Conservation (phyloP, 2,888 invertebrate species). For the Parnassius smintheus region DNA sequence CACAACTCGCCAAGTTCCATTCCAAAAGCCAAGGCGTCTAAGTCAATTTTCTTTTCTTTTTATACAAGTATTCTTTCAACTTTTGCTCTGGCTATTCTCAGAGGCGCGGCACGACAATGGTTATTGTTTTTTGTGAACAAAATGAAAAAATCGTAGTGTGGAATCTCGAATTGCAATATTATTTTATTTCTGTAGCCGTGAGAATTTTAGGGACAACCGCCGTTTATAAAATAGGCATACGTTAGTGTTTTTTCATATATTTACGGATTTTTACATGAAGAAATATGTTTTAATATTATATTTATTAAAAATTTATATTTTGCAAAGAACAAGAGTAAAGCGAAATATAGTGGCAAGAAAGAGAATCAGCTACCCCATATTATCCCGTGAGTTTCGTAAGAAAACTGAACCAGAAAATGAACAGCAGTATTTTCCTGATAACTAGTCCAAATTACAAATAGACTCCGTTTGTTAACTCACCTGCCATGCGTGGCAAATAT, state of each 20-base stretch:
- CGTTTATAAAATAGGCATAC: not conserved
- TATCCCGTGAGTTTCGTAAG: too few relatives aligned
- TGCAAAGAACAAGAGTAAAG: too few relatives aligned
- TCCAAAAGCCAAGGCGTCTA: constrained; percentile 29
- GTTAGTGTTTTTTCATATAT: not conserved
- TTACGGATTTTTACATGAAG: too few relatives aligned
- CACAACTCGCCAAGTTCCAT: constrained; percentile 23
- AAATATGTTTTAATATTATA: too few relatives aligned
- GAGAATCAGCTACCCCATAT: too few relatives aligned
- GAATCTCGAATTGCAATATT: constrained; percentile 15
- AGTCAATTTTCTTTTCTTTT: constrained; percentile 30
- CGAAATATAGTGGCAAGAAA: too few relatives aligned
- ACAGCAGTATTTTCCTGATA: too few relatives aligned
- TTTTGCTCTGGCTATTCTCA: constrained; percentile 19
- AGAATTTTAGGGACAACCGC: constrained; percentile 5
- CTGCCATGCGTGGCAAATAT: too few relatives aligned
- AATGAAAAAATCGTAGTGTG: constrained; percentile 18
- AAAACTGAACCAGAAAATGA: too few relatives aligned
- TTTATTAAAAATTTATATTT: too few relatives aligned
- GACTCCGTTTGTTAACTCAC: too few relatives aligned
- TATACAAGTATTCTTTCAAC: constrained; percentile 16
- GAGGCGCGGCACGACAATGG: constrained; percentile 28
- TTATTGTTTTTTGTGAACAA: constrained; percentile 30
- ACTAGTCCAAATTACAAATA: too few relatives aligned
- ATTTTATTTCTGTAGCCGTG: constrained; percentile 22